Evolutionary conservation across 2,113 vertebrate species (phyloP).

Genomic region (Nothoprocta perdicaria): DNA sequence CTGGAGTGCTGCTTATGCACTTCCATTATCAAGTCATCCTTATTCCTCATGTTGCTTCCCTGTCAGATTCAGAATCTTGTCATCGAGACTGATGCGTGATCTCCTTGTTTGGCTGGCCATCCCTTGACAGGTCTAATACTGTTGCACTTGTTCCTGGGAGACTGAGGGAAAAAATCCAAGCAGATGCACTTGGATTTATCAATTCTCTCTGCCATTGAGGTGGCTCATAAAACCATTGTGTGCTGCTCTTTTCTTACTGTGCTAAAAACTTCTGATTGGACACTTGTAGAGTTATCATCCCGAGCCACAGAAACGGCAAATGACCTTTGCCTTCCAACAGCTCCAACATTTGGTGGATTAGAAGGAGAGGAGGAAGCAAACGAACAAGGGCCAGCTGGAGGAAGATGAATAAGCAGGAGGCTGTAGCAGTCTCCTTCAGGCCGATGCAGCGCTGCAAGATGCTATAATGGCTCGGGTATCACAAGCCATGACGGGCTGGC

Average conservation of each 20-base stretch:
- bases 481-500: not conserved
- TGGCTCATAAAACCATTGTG: not conserved
- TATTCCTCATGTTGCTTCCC: not conserved
- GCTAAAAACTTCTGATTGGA: not conserved
- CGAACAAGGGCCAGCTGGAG: not conserved
- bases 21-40: not conserved
- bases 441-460: not conserved
- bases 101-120: not conserved
- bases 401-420: not conserved
- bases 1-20: not conserved
- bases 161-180: rapidly evolving
- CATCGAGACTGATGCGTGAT: not conserved
- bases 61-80: not conserved
- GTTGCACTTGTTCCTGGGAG: not conserved
- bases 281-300: not conserved
- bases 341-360: not conserved
- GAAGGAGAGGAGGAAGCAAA: not conserved
- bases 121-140: slow-evolving; percentile 2
- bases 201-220: not conserved
- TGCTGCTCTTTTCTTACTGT: not conserved
- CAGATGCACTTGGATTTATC: not conserved
- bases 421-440: not conserved
- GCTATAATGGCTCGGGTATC: not conserved
- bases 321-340: not conserved
- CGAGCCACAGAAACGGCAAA: not conserved